Evolutionary conservation across 2,113 vertebrate genomes (phyloP).

Genomic region (Pelecanus crispus): DNA sequence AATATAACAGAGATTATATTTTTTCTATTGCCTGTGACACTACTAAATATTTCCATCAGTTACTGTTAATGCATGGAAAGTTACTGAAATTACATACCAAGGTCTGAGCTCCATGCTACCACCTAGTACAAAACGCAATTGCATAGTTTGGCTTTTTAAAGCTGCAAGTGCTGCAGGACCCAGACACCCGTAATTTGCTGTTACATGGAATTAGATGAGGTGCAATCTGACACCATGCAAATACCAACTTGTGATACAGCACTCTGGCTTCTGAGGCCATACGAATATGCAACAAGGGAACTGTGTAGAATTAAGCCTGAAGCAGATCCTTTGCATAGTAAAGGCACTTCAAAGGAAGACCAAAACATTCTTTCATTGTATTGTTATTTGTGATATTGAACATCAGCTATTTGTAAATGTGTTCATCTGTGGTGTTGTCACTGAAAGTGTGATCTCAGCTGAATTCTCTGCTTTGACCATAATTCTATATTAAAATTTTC

Average conservation of each 20-base stretch:
- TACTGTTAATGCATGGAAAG: neutral
- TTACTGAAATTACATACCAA: neutral
- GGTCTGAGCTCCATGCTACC: neutral
- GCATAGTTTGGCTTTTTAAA: neutral
- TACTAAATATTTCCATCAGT: neutral
- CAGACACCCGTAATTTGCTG: neutral
- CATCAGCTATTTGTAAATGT: neutral
- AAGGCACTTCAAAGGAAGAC: slow-evolving; percentile 1
- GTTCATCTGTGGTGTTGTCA: neutral
- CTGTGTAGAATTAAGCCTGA: neutral
- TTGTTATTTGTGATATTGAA: neutral
- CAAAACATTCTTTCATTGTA: neutral
- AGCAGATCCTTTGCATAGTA: neutral
- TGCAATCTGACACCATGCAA: neutral
- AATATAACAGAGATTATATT: neutral
- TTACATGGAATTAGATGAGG: neutral
- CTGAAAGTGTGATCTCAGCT: neutral
- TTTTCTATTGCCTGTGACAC: neutral
- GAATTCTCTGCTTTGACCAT: neutral
- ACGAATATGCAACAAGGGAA: neutral
- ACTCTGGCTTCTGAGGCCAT: neutral
- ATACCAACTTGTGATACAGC: neutral
- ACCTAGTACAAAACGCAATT: neutral
- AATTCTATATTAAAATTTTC: neutral
- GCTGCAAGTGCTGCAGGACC: neutral